Percentiles rank a stretch among this genome's conserved stretches.
Evolutionary conservation across 2,113 vertebrate genomes (phyloP).

Genomic region (Cyprinodon variegatus): DNA sequence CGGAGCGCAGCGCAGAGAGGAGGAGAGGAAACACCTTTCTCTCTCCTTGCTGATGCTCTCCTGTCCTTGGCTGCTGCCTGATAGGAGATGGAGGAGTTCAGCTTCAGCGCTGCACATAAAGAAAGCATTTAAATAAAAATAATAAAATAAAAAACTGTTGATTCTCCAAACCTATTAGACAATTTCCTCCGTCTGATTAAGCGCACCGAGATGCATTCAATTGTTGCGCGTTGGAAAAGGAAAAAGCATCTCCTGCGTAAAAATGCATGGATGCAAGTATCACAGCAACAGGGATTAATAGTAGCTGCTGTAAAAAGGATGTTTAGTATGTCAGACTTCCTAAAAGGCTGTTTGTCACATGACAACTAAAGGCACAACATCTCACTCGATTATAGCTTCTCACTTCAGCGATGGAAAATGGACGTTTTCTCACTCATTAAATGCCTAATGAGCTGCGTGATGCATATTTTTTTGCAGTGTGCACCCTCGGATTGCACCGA

Average conservation of each 20-base stretch:
- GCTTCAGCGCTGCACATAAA: constrained; percentile 22
- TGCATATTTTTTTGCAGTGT: constrained; percentile 52
- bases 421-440: constrained; percentile 18
- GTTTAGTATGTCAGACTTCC: not conserved
- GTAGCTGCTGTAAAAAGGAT: not conserved
- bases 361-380: not conserved
- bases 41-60: constrained; percentile 65
- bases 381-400: not conserved
- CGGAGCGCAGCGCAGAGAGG: constrained; percentile 55
- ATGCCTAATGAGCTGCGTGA: constrained; percentile 1
- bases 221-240: not conserved
- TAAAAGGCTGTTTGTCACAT: not conserved
- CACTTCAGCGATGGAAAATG: not conserved
- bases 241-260: not conserved
- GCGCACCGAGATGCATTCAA: not conserved
- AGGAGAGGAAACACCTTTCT: constrained; percentile 60
- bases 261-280: constrained; percentile 1
- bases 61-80: constrained; percentile 72
- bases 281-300: constrained; percentile 14
- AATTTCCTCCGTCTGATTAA: not conserved
- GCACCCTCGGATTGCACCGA: constrained; percentile 37
- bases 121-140: too few relatives aligned
- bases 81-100: constrained; percentile 64
- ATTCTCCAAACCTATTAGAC: not conserved
- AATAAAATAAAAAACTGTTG: constrained; percentile 28